Evolutionary conservation across 1,140 invertebrate species (phyloP).

Genomic region (Scaptomyza graminum): DNA sequence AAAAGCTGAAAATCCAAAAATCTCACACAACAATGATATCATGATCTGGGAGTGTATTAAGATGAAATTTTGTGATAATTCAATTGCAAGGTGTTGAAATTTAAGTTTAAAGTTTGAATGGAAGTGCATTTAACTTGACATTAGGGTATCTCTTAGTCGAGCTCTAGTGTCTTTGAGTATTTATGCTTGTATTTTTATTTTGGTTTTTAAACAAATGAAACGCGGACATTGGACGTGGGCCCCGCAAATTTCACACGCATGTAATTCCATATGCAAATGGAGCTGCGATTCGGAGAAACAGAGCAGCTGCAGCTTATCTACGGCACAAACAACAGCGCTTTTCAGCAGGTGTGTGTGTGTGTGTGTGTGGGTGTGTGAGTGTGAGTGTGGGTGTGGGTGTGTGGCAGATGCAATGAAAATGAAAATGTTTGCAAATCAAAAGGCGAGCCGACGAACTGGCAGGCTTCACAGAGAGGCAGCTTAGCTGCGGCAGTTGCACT

Average conservation of each 20-base stretch:
- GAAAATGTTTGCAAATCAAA: constrained; percentile 74
- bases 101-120: no score
- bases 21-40: no score
- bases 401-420: constrained; percentile 45
- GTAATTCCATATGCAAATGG: constrained; percentile 71
- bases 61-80: no score
- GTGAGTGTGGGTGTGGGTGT: constrained; percentile 29
- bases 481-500: constrained; percentile 2
- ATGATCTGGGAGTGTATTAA: no score
- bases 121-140: no score
- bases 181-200: no score
- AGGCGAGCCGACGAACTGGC: constrained; percentile 26
- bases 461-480: neutral
- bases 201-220: no score
- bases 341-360: constrained; percentile 25
- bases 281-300: neutral
- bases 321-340: constrained; percentile 34
- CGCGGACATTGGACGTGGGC: neutral
- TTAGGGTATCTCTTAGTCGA: no score
- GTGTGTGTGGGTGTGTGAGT: constrained; percentile 17
- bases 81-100: no score
- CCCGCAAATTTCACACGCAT: constrained; percentile 38
- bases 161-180: no score
- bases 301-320: constrained; percentile 61
- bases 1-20: no score